Percentiles rank a stretch among this genome's conserved stretches.
Conservation (phyloP, 2,113 vertebrate species). For the Chloropsis hardwickii region DNA sequence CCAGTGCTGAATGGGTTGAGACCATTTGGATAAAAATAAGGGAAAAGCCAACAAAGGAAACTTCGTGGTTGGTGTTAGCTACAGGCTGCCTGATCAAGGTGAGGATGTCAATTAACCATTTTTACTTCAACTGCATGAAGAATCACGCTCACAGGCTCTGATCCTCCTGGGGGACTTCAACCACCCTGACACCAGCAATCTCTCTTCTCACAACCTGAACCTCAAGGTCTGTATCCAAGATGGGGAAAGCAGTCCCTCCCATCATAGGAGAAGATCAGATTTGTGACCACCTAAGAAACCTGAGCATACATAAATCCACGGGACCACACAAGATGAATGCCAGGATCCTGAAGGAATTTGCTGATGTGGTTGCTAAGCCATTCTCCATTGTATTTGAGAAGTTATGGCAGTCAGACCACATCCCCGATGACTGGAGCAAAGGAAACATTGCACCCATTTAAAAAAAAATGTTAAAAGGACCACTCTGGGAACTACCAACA, state of each 20-base stretch:
- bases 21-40: background rate
- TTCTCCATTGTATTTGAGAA: background rate
- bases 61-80: background rate
- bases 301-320: background rate
- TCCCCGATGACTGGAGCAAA: background rate
- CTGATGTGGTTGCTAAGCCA: background rate
- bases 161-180: background rate
- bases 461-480: background rate
- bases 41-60: background rate
- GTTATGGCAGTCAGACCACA: background rate
- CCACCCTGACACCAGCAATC: background rate
- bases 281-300: background rate
- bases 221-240: background rate
- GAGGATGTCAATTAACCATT: background rate
- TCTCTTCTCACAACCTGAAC: background rate
- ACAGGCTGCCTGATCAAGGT: background rate
- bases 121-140: background rate
- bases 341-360: background rate
- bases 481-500: background rate
- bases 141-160: background rate
- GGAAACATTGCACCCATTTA: background rate
- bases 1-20: background rate
- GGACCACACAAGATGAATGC: background rate
- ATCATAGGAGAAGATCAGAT: background rate
- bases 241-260: background rate